Percentiles rank a stretch among this genome's conserved stretches.
Conservation (phyloP, 2,888 invertebrate species). For the Athripsodes cinereus region DNA sequence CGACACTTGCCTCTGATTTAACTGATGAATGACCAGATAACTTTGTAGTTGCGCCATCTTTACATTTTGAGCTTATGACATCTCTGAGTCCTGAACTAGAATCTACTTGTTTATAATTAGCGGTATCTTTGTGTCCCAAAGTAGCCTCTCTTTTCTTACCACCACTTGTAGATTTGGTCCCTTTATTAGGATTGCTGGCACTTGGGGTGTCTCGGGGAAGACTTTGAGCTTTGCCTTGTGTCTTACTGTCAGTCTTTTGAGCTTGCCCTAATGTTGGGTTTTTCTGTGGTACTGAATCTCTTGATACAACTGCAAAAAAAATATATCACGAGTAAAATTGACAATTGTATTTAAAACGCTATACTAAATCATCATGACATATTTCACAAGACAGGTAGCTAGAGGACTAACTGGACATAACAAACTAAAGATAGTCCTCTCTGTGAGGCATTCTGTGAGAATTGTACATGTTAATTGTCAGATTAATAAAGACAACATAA, state of each 20-base stretch:
- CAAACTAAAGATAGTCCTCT: too few species aligned
- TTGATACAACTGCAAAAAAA: too few species aligned
- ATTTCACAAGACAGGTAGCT: too few species aligned
- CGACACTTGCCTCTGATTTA: not conserved
- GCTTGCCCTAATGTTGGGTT: not conserved
- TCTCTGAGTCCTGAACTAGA: not conserved
- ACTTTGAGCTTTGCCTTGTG: not conserved
- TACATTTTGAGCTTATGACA: not conserved
- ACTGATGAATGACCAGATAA: not conserved
- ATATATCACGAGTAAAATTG: too few species aligned
- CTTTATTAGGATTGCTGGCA: not conserved
- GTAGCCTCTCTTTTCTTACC: not conserved
- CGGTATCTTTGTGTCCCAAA: not conserved
- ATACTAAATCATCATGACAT: too few species aligned
- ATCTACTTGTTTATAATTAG: not conserved
- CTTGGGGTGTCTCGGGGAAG: not conserved
- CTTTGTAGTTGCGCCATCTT: not conserved
- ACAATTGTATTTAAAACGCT: too few species aligned
- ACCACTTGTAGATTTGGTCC: not conserved
- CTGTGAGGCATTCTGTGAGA: too few species aligned
- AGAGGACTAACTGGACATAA: too few species aligned
- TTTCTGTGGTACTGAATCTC: too few species aligned
- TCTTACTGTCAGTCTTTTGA: not conserved
- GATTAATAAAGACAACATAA: too few species aligned
- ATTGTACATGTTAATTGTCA: too few species aligned